Percentiles rank a stretch among this genome's conserved stretches.
Evolutionary conservation across 2,797 vertebrate genomes (phyloP).

Genomic region (Scomberomorus guttatus): DNA sequence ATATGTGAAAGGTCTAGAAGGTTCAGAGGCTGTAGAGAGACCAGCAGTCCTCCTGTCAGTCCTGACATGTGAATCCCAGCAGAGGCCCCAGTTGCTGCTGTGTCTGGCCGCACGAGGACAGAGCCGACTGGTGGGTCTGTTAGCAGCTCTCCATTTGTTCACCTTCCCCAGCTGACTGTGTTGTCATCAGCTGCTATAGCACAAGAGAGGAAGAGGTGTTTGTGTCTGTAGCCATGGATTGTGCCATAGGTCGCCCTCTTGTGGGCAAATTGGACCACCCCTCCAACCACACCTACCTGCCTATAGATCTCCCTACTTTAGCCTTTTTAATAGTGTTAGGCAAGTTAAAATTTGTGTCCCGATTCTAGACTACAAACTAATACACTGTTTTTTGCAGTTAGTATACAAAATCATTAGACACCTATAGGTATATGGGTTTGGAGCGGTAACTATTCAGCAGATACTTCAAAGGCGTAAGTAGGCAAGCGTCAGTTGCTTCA

Average conservation of each 20-base stretch:
- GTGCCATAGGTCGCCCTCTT: slow-evolving; percentile 78
- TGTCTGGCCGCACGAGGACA: background rate
- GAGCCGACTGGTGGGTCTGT: slow-evolving; percentile 29
- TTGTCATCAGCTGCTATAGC: slow-evolving; percentile 32
- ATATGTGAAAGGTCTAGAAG: slow-evolving; percentile 11
- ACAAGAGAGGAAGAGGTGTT: slow-evolving; percentile 10
- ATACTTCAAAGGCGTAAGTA: slow-evolving; percentile 16
- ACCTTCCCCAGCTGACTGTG: slow-evolving; percentile 27
- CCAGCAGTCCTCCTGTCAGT: slow-evolving; percentile 20
- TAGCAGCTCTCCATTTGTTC: slow-evolving; percentile 14
- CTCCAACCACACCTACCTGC: slow-evolving; percentile 19
- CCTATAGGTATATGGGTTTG: background rate
- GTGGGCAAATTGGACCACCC: slow-evolving; percentile 59
- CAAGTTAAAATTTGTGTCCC: background rate
- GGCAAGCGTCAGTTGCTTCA: slow-evolving; percentile 26
- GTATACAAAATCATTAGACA: background rate
- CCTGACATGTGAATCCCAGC: slow-evolving; percentile 55
- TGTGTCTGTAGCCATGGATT: slow-evolving; percentile 6
- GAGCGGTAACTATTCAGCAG: background rate
- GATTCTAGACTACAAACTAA: background rate
- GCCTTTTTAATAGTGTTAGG: background rate
- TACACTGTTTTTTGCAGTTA: background rate
- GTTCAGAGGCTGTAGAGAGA: background rate
- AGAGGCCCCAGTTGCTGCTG: slow-evolving; percentile 47
- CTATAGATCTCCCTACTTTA: background rate